Percentiles rank a stretch among this genome's conserved stretches.
These are phyloP conservation scores for Drosophila ananassae DNA, from an alignment of 1,140 invertebrate species.

Conservation along the genomic window DNA sequence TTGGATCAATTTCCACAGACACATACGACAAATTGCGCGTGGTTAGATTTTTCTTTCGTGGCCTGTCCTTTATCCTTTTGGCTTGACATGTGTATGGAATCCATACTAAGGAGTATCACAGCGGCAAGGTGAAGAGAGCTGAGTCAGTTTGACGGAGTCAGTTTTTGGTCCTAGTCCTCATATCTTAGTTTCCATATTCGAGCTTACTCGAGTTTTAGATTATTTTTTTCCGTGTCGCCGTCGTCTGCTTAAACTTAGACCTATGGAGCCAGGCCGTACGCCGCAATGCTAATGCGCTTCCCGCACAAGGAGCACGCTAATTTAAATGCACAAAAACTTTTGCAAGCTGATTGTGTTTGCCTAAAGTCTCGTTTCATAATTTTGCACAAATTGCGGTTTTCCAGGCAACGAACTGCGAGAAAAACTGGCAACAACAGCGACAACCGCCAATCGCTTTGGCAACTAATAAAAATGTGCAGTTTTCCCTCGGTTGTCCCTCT, in stretches of 20 bases:
- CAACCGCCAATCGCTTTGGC: slow-evolving; percentile 55
- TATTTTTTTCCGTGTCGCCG: background rate
- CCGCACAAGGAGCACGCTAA: slow-evolving; percentile 51
- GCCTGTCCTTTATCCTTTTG: slow-evolving; percentile 29
- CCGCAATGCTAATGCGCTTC: background rate
- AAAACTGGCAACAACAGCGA: slow-evolving; percentile 25
- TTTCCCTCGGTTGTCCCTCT: background rate
- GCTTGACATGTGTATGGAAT: slow-evolving; percentile 36
- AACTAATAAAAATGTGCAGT: slow-evolving; percentile 55
- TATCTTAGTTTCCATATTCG: background rate
- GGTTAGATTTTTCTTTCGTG: slow-evolving; percentile 69
- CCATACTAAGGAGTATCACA: background rate
- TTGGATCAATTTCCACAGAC: slow-evolving; percentile 61
- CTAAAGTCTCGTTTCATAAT: slow-evolving; percentile 79
- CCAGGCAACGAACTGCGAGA: slow-evolving; percentile 29
- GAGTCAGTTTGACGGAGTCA: no score
- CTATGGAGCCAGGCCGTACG: background rate
- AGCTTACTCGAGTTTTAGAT: background rate
- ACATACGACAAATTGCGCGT: slow-evolving; percentile 76
- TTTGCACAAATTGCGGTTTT: slow-evolving; percentile 81
- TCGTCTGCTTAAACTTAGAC: background rate
- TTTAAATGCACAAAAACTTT: slow-evolving; percentile 77
- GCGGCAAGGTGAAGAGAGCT: no score
- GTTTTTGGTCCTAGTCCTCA: background rate
- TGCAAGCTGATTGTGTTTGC: slow-evolving; percentile 73